Percentiles rank a stretch among this genome's conserved stretches.
Conservation (phyloP, 2,888 invertebrate genomes). For the Coelinius sp. region DNA sequence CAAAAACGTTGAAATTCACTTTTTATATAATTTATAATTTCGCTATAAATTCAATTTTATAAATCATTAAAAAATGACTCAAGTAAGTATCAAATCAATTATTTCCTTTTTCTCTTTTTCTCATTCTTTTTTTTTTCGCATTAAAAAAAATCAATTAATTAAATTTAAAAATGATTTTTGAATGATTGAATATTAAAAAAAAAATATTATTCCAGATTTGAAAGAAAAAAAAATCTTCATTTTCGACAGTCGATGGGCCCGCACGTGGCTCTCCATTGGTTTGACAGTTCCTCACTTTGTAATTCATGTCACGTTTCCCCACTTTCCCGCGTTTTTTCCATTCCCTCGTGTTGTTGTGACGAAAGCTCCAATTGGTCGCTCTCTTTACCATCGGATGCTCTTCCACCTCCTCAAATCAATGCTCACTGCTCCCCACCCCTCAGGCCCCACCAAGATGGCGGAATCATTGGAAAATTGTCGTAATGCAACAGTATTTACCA, state of each 20-base stretch:
- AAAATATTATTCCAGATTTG: too few relatives aligned
- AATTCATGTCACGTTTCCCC: conserved; percentile 10
- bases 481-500: conserved; percentile 42
- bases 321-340: conserved; percentile 28
- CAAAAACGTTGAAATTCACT: too few relatives aligned
- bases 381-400: conserved; percentile 35
- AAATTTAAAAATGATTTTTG: too few relatives aligned
- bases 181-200: too few relatives aligned
- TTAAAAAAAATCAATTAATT: too few relatives aligned
- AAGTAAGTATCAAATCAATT: too few relatives aligned
- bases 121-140: too few relatives aligned
- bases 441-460: conserved; percentile 45
- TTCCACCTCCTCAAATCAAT: conserved; percentile 33
- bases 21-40: too few relatives aligned
- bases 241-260: conserved; percentile 53
- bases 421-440: not conserved
- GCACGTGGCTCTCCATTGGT: conserved; percentile 55
- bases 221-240: not conserved
- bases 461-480: conserved; percentile 46
- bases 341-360: conserved; percentile 34
- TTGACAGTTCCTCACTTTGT: conserved; percentile 50
- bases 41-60: too few relatives aligned
- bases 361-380: conserved; percentile 38
- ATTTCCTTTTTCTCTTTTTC: too few relatives aligned
- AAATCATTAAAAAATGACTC: not conserved